Evolutionary conservation across 2,797 vertebrate genomes (phyloP), one percentile per base, ranked within the genome.

Genomic region (Numenius phaeopus): DNA sequence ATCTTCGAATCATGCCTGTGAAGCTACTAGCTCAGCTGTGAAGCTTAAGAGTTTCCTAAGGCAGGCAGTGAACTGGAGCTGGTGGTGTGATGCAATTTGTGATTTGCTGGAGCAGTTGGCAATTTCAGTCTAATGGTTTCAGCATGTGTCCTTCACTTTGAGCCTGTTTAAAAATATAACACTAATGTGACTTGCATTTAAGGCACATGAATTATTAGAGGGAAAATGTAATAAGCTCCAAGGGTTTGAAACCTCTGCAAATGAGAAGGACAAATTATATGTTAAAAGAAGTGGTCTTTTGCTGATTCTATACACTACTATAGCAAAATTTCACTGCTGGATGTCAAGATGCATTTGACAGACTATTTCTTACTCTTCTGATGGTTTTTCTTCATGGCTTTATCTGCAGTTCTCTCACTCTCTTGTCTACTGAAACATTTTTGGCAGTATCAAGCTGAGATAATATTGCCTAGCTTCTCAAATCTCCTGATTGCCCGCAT

Each of bases 271-370:
- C 93, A 94, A 93, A 96, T 93, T 85, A 23, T 50, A 54, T 71
- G 34, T 50, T 81, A 92, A 96, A 93, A 93, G 23, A 89, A 85
- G 78, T 70, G n/a, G 37, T 54, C 32, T 87, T 95, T 67, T 46
- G n/a, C 58, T 76, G 47, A 67, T 81, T 81, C 20, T 71, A 16
- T 91, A 34, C 66, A 46, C 8, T 5, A 47, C 77, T 95, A 27
- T 11, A 66, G 39, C 67, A 85, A 92, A 80, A 93, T 96, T 92
- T 84, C 79, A 47, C 40, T 88, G n/a, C 77, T 90, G 65, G 11
- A 70, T 94, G 79, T 92, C 58, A 96, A 82, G 70, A 80, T 69
- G 46, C 27, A 67, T 96, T 96, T 95, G 81, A 46, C 59, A 95
- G 58, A 29, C 24, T 54, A 27, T 83, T 95, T 89, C 78, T 84